Conservation (phyloP, 2,113 vertebrate species). For the Clarias magur region DNA sequence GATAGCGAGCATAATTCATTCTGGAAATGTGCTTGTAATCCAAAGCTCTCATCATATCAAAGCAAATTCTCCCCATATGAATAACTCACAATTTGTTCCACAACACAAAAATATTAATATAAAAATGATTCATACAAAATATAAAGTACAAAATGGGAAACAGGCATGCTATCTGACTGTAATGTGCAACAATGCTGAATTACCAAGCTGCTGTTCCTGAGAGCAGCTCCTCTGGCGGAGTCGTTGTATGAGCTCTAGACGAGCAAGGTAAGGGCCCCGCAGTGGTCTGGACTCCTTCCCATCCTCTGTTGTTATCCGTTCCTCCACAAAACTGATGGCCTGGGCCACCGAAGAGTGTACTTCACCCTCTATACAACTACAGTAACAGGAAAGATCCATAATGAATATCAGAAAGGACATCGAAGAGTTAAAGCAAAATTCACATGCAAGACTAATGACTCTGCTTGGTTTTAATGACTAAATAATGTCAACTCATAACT, state of each 20-base stretch:
- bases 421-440: not conserved
- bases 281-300: conserved; percentile 80
- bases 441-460: not conserved
- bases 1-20: too few relatives aligned
- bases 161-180: not conserved
- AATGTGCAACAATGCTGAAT: not conserved
- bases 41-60: too few relatives aligned
- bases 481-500: not conserved
- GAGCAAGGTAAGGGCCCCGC: conserved; percentile 88
- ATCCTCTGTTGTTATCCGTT: conserved; percentile 79
- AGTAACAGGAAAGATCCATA: not conserved
- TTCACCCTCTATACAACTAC: conserved; percentile 86
- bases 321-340: conserved; percentile 87
- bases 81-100: too few relatives aligned
- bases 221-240: conserved; percentile 79
- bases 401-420: not conserved
- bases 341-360: conserved; percentile 85
- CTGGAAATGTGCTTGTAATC: too few relatives aligned
- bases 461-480: not conserved
- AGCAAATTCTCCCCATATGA: too few relatives aligned
- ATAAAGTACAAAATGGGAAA: too few relatives aligned
- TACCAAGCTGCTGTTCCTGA: conserved; percentile 85
- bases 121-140: too few relatives aligned
- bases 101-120: too few relatives aligned
- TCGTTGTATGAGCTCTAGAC: conserved; percentile 86